phyloP scores from a whole-genome alignment of 2,113 vertebrate species.

The Ageneiosus marmoratus region DNA sequence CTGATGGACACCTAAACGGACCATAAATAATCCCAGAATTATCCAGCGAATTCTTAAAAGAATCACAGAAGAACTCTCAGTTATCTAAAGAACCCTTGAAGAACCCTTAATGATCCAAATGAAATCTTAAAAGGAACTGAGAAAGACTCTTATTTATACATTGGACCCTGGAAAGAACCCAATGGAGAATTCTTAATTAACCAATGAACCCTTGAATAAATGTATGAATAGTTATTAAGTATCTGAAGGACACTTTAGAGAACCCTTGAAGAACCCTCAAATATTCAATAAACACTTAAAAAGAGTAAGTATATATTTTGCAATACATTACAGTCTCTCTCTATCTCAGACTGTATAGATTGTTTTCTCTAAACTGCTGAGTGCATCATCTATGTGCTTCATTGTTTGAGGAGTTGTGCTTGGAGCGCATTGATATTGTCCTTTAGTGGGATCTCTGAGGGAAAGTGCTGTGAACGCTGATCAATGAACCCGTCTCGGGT shows the following conservation, averaged over 20 bases:
- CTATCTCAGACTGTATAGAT: background rate
- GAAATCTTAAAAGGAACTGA: background rate
- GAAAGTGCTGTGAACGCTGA: slow-evolving; percentile 59
- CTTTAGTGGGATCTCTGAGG: slow-evolving; percentile 28
- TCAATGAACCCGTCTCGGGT: slow-evolving; percentile 63
- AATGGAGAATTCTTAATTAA: background rate
- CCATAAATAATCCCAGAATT: background rate
- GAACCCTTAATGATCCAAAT: background rate
- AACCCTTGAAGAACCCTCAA: background rate
- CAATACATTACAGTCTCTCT: background rate
- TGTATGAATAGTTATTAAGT: background rate
- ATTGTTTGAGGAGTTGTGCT: background rate
- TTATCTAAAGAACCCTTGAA: background rate
- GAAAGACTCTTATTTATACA: background rate
- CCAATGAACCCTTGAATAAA: background rate
- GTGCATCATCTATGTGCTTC: background rate
- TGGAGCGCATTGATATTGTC: slow-evolving; percentile 10
- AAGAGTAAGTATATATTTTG: background rate
- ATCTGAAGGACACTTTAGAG: background rate
- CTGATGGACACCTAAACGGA: background rate
- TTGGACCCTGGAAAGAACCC: background rate
- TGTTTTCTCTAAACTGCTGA: slow-evolving; percentile 5
- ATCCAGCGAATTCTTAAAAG: background rate
- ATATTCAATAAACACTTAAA: background rate
- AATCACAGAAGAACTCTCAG: background rate